These are phyloP conservation scores for Cyprinodon variegatus DNA, from an alignment of 2,113 vertebrate species.

Conservation along the genomic window DNA sequence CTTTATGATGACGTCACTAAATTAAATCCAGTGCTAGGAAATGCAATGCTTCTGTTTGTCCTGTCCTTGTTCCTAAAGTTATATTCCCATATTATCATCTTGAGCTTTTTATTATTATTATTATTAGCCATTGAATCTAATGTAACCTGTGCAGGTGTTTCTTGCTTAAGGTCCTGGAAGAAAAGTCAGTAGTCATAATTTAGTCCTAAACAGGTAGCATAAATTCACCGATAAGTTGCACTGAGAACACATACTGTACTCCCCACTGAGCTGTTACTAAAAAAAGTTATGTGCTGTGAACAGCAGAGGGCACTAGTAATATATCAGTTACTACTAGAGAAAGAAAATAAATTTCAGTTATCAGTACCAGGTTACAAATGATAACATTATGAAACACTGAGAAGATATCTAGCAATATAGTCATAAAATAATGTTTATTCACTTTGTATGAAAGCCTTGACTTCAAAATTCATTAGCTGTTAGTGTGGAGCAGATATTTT, in stretches of 20 bases:
- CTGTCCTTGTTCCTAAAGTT: too few species aligned
- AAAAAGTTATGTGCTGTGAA: constrained; percentile 32
- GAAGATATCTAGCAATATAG: not conserved
- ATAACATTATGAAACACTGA: constrained; percentile 2
- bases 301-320: constrained; percentile 79
- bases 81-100: too few species aligned
- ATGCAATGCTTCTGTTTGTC: too few species aligned
- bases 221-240: not conserved
- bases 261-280: not conserved
- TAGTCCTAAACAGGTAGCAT: not conserved
- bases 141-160: too few species aligned
- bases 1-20: too few species aligned
- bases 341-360: constrained; percentile 27
- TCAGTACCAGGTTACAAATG: constrained; percentile 26
- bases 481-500: constrained; percentile 3
- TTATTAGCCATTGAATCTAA: too few species aligned
- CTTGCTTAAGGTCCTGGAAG: not conserved
- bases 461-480: constrained; percentile 4
- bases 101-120: too few species aligned
- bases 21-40: too few species aligned
- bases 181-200: not conserved
- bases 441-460: not conserved
- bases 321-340: constrained; percentile 33
- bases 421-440: not conserved
- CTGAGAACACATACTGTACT: not conserved